These are phyloP conservation scores for Chiloscyllium punctatum DNA, from an alignment of 2,797 vertebrate genomes.

Conservation along the genomic window DNA sequence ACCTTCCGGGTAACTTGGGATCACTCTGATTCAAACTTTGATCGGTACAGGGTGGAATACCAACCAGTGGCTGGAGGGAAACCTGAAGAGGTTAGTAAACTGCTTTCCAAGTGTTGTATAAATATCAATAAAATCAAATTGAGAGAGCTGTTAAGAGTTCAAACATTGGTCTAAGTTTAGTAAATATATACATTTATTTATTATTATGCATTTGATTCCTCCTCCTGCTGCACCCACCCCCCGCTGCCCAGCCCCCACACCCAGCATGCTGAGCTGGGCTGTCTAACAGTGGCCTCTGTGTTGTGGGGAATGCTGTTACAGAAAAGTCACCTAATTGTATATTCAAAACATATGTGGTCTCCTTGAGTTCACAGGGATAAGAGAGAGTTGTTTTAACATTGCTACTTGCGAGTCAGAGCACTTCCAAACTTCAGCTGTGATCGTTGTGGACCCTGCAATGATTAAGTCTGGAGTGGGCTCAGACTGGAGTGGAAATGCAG, in stretches of 20 bases:
- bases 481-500: neutral
- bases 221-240: neutral
- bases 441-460: neutral
- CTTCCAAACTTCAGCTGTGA: neutral
- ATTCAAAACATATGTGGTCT: neutral
- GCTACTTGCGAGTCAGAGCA: neutral
- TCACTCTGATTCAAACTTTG: constrained; percentile 69
- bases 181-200: neutral
- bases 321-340: neutral
- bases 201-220: neutral
- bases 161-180: neutral
- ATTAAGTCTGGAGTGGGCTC: neutral
- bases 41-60: constrained; percentile 78
- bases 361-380: neutral
- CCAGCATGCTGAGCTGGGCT: too few relatives aligned
- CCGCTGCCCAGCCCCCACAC: neutral
- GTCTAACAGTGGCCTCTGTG: neutral
- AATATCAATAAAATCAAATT: neutral
- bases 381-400: neutral
- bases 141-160: neutral
- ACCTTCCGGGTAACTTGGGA: constrained; percentile 85
- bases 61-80: constrained; percentile 62
- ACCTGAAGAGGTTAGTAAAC: constrained; percentile 66
- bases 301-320: too few relatives aligned
- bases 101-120: neutral